phyloP scores from a whole-genome alignment of 2,113 vertebrate species.

The Potamarius usumacintae region DNA sequence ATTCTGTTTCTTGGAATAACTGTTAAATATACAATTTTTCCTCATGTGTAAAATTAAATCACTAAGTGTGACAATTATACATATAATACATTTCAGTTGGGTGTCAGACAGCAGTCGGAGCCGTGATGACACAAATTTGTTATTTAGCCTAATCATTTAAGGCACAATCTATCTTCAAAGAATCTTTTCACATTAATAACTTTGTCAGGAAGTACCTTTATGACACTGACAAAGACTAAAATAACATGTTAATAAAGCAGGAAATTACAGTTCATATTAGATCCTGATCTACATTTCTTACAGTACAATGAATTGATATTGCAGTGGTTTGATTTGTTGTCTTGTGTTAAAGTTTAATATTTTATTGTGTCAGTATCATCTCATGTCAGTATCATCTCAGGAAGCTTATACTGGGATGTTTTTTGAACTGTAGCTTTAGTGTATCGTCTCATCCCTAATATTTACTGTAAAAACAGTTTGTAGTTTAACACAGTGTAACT shows the following conservation, averaged over 20 bases:
- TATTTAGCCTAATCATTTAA: not conserved
- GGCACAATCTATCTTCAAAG: not conserved
- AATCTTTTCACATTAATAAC: not conserved
- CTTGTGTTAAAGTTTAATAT: not conserved
- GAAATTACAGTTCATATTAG: not conserved
- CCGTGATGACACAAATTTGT: too few species aligned
- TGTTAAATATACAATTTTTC: not conserved
- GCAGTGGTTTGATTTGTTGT: not conserved
- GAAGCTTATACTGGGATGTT: not conserved
- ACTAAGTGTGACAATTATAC: too few species aligned
- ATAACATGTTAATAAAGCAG: not conserved
- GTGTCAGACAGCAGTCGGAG: too few species aligned
- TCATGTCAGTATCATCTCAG: not conserved
- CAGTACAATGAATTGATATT: not conserved
- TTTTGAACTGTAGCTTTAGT: not conserved
- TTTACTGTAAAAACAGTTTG: not conserved
- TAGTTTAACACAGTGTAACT: not conserved
- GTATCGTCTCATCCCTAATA: not conserved
- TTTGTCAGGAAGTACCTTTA: not conserved
- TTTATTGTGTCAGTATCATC: not conserved
- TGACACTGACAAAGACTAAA: not conserved
- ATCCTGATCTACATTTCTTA: not conserved
- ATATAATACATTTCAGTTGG: too few species aligned
- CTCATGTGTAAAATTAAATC: not conserved
- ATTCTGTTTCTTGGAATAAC: too few species aligned